Conservation (phyloP, 35 echinoderm and acorn worm genomes). For the Strongylocentrotus purpuratus region DNA sequence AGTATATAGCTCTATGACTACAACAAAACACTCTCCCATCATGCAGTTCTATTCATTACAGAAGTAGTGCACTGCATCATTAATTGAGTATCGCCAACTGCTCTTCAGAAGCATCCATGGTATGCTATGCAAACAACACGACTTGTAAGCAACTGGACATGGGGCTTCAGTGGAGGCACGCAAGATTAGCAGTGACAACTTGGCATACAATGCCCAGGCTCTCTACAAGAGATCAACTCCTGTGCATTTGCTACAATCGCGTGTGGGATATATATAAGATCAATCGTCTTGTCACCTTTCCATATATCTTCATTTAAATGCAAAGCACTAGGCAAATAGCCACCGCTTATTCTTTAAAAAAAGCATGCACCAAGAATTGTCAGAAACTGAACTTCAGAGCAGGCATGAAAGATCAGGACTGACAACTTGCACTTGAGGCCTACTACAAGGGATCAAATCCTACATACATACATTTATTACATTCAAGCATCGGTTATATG, state of each 20-base stretch:
- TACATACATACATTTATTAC: not conserved
- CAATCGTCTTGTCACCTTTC: not conserved
- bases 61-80: not conserved
- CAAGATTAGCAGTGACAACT: not conserved
- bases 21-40: not conserved
- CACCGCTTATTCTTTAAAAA: not conserved
- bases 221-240: not conserved
- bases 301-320: not conserved
- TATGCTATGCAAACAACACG: conserved; percentile 3
- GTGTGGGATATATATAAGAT: not conserved
- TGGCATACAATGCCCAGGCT: not conserved
- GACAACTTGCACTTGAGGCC: not conserved
- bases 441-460: not conserved
- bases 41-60: not conserved
- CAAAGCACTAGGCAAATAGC: not conserved
- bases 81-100: not conserved
- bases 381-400: not conserved
- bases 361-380: not conserved
- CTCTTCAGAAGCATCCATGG: not conserved
- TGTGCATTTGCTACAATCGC: not conserved
- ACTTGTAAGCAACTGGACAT: conserved; percentile 7
- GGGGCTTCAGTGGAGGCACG: not conserved
- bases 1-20: too few relatives aligned
- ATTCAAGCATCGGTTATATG: not conserved
- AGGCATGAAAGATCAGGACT: not conserved